Percentiles rank a stretch among this genome's conserved stretches.
These are phyloP conservation scores for Bombylius major DNA, from an alignment of 2,888 invertebrate genomes.

Conservation along the genomic window DNA sequence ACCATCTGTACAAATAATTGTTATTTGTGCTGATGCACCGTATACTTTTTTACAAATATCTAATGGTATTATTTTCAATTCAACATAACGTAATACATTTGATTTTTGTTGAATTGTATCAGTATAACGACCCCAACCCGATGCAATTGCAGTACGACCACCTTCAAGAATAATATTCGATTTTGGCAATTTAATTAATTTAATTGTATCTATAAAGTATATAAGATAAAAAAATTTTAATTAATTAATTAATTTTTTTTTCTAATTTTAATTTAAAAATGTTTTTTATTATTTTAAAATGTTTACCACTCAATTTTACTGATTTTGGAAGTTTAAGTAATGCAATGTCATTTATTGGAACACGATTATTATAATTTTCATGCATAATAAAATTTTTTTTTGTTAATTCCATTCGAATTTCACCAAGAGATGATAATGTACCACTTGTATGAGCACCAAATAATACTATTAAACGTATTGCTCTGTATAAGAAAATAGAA, in stretches of 20 bases:
- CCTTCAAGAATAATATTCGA: neutral
- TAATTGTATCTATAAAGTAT: neutral
- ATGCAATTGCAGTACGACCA: neutral
- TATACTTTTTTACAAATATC: neutral
- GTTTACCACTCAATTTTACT: conserved; percentile 28
- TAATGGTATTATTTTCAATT: neutral
- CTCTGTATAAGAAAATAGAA: no score
- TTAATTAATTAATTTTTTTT: neutral
- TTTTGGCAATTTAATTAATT: neutral
- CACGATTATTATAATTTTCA: conserved; percentile 29
- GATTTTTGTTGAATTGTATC: neutral
- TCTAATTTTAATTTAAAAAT: no score
- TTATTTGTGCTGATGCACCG: conserved; percentile 11
- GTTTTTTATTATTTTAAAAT: no score
- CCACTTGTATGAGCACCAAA: no score
- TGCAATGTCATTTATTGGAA: conserved; percentile 33
- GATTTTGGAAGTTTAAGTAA: conserved; percentile 27
- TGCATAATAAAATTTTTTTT: conserved; percentile 18
- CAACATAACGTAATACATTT: neutral
- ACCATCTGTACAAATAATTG: conserved; percentile 27
- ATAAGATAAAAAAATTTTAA: neutral
- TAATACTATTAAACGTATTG: no score
- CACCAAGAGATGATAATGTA: no score
- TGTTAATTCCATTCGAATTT: no score
- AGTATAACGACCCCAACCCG: conserved; percentile 2